These are phyloP conservation scores for Sebastes iracundus DNA, from an alignment of 2,797 vertebrate species.

Conservation along the genomic window DNA sequence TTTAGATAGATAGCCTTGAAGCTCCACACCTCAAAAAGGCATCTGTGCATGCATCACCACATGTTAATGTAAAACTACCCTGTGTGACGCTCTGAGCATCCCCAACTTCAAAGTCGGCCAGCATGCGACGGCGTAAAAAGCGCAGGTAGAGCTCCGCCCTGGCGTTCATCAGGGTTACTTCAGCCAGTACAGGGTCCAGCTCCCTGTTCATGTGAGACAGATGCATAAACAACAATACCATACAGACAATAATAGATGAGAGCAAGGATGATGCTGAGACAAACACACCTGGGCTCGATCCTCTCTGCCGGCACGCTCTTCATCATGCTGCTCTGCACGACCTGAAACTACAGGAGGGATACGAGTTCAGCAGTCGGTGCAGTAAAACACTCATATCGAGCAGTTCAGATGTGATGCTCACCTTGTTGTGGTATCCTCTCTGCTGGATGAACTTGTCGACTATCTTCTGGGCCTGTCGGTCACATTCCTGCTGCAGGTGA, in stretches of 20 bases:
- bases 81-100: slow-evolving; percentile 91
- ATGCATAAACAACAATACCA: background rate
- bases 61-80: slow-evolving; percentile 75
- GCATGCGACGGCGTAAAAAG: slow-evolving; percentile 91
- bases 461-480: slow-evolving; percentile 93
- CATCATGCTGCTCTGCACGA: slow-evolving; percentile 95
- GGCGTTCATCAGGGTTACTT: slow-evolving; percentile 97
- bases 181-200: slow-evolving; percentile 92
- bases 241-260: background rate
- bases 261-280: background rate
- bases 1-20: background rate
- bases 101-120: slow-evolving; percentile 94
- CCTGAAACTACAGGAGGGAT: slow-evolving; percentile 88
- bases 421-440: slow-evolving; percentile 94
- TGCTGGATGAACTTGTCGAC: slow-evolving; percentile 95
- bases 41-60: background rate
- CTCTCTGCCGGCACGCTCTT: slow-evolving; percentile 88
- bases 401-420: slow-evolving; percentile 40
- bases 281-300: slow-evolving; percentile 91
- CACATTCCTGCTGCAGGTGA: slow-evolving; percentile 95
- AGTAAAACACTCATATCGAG: background rate
- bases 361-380: background rate
- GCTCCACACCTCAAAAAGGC: background rate
- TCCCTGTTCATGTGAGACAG: slow-evolving; percentile 82
- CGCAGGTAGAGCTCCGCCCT: slow-evolving; percentile 94